Percentiles rank a stretch among this genome's conserved stretches.
These are phyloP conservation scores for Plagodis dolabraria DNA, from an alignment of 2,888 invertebrate species.

Conservation along the genomic window DNA sequence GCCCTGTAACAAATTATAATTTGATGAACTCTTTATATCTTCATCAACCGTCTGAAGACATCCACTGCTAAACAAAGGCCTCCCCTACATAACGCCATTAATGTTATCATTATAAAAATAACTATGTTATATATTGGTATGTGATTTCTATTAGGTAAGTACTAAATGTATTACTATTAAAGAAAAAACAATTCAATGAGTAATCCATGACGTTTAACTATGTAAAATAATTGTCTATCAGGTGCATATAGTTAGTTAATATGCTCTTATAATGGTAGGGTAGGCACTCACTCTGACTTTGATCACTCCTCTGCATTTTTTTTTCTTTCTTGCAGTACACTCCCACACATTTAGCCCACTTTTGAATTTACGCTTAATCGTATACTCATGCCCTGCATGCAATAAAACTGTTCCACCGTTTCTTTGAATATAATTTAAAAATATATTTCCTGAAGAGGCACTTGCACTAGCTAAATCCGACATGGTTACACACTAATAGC, in stretches of 20 bases:
- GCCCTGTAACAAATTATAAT: slow-evolving; percentile 2
- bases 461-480: slow-evolving; percentile 15
- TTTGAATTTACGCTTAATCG: slow-evolving; percentile 13
- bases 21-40: slow-evolving; percentile 4
- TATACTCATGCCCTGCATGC: slow-evolving; percentile 14
- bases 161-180: too few relatives aligned
- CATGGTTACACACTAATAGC: slow-evolving; percentile 12
- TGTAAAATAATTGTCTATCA: background rate
- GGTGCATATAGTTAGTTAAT: background rate
- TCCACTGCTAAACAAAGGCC: slow-evolving; percentile 2
- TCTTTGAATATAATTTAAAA: slow-evolving; percentile 17
- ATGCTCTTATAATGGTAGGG: background rate
- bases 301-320: slow-evolving; percentile 17
- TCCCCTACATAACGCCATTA: background rate
- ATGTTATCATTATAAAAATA: background rate
- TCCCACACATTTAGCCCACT: slow-evolving; percentile 19
- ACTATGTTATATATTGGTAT: too few relatives aligned
- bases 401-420: slow-evolving; percentile 12
- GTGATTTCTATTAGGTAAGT: too few relatives aligned
- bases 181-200: too few relatives aligned
- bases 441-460: slow-evolving; percentile 12
- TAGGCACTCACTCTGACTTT: slow-evolving; percentile 15
- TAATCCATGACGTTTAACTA: too few relatives aligned
- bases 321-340: slow-evolving; percentile 15
- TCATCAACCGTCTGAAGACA: slow-evolving; percentile 2